Base-by-base conservation (phyloP, 2,888 invertebrate species). In the Clistopyga incitator region DNA sequence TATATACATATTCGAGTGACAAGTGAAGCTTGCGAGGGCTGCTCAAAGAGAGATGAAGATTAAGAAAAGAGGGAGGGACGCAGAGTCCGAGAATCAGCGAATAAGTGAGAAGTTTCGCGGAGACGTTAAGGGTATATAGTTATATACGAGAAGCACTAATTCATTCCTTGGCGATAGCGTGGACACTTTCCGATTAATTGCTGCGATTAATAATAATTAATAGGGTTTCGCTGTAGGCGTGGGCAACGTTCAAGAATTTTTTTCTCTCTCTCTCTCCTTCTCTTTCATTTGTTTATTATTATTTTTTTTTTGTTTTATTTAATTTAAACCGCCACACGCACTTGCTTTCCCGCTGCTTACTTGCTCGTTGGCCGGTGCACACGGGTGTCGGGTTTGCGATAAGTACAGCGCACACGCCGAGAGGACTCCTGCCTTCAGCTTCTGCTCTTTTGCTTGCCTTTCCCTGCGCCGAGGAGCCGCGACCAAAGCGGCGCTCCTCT, bases 161-260 rank as follows among this genome's bases (percentile, higher is more conserved):
- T 87, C 86, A 87, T 85, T 86, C 83, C 71, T 86, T 71, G 86
- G 88, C 84, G 87, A 82, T 87, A 86, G 82, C 72, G 85, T 85
- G 84, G 83, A 87, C 87, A 84, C 84, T 77, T 79, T 59, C 77
- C 89, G 91, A 91, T 91, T 90, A 90, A 91, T 90, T 89, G 88
- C 87, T 81, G 80, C 88, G 91, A 91, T 91, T 90, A 90, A 90
- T 89, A 88, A 89, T 91, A 91, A 91, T 91, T 91, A 89, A 91
- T 91, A 89, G 89, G 86, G 86, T 65, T 82, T 78, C 78, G 71
- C 61, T 70, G 82, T 85, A 82, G 86, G 87, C 86, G 85, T 86
- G 87, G 87, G 86, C 87, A 84, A 64, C 74, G 71, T 77, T 68
- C 77, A 56, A 64, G 77, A 82, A 85, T 84, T 85, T 89, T 87